Evolutionary conservation across 2,888 invertebrate genomes (phyloP).

Genomic region (Operophtera brumata): DNA sequence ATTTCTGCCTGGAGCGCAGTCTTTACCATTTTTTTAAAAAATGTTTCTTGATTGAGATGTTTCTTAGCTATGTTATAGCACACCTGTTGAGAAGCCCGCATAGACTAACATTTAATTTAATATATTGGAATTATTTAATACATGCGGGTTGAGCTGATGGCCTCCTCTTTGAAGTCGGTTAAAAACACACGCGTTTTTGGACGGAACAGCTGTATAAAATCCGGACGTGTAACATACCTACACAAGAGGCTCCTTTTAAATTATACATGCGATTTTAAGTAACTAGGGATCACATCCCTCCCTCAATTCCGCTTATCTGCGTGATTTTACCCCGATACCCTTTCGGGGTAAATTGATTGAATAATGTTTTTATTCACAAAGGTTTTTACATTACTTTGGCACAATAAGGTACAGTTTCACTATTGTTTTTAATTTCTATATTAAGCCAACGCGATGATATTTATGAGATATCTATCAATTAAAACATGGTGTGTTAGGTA

Average conservation of each 20-base stretch:
- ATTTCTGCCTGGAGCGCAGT: no score
- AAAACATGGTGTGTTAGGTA: no score
- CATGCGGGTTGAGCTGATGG: no score
- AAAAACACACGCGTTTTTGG: not conserved
- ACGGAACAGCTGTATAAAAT: not conserved
- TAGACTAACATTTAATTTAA: no score
- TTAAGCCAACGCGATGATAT: no score
- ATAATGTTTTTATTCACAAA: constrained; percentile 55
- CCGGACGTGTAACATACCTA: constrained; percentile 7
- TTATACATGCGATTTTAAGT: constrained; percentile 69
- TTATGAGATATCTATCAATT: no score
- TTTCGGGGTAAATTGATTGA: constrained; percentile 61
- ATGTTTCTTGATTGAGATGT: no score
- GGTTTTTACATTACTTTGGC: constrained; percentile 32
- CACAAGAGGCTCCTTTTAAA: constrained; percentile 53
- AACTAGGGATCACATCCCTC: constrained; percentile 49
- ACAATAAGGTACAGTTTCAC: not conserved
- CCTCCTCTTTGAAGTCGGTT: no score
- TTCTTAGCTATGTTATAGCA: no score
- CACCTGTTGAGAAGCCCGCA: no score
- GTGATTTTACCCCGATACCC: constrained; percentile 55
- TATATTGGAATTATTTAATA: no score
- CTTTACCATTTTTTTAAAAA: no score
- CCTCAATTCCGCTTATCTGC: constrained; percentile 57
- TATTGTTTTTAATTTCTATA: not conserved